A percentile compares a stretch with the other conserved stretches of the same genome.
Evolutionary conservation across 2,888 invertebrate genomes (phyloP).

Genomic region (Hybos culiciformis): DNA sequence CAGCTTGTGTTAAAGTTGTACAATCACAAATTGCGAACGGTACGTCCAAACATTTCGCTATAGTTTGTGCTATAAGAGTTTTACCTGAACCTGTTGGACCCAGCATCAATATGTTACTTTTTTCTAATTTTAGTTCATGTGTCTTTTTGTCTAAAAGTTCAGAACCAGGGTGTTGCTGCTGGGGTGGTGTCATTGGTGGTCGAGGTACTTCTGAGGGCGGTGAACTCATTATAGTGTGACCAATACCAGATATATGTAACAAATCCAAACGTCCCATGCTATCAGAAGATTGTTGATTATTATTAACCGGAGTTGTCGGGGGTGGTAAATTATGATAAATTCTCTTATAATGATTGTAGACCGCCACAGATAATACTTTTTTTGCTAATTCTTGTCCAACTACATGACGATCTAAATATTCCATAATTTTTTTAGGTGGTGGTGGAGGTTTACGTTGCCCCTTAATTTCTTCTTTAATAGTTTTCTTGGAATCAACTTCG

Average conservation of each 20-base stretch:
- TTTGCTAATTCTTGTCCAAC: slow-evolving; percentile 96
- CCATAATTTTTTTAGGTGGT: slow-evolving; percentile 92
- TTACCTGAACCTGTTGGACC: slow-evolving; percentile 98
- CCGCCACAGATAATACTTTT: slow-evolving; percentile 93
- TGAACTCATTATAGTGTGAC: slow-evolving; percentile 45
- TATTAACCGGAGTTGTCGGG: slow-evolving; percentile 18
- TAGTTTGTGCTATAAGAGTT: slow-evolving; percentile 91
- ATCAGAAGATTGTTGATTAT: slow-evolving; percentile 20
- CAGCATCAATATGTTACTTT: slow-evolving; percentile 88
- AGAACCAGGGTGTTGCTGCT: slow-evolving; percentile 42
- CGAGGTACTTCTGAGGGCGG: slow-evolving; percentile 29
- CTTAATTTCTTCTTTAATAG: slow-evolving; percentile 61
- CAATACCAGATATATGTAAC: slow-evolving; percentile 69
- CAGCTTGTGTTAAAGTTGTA: slow-evolving; percentile 88
- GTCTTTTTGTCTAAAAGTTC: slow-evolving; percentile 70
- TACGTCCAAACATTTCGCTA: slow-evolving; percentile 94
- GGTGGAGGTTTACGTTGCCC: slow-evolving; percentile 73
- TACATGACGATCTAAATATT: slow-evolving; percentile 91
- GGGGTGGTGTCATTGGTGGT: slow-evolving; percentile 19
- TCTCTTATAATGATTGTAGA: slow-evolving; percentile 97
- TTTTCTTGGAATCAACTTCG: slow-evolving; percentile 82
- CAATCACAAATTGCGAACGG: slow-evolving; percentile 99
- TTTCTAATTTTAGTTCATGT: slow-evolving; percentile 78
- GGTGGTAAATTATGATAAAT: slow-evolving; percentile 83
- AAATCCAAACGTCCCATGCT: slow-evolving; percentile 46